These are phyloP conservation scores for Dermolepida albohirtum DNA, from an alignment of 2,888 invertebrate species.

Conservation along the genomic window DNA sequence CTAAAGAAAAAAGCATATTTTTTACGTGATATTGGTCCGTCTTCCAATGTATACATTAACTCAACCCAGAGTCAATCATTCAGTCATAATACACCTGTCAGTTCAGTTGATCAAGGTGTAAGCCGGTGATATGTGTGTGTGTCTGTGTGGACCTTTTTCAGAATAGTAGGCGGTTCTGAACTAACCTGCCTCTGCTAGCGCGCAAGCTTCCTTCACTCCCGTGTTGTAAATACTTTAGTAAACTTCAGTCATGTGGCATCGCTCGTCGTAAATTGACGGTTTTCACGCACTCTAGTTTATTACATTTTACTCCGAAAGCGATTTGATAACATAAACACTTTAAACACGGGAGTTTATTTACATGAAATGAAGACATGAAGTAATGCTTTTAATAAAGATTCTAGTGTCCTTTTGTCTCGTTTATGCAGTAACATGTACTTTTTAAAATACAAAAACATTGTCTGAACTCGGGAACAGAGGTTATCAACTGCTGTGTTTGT, in stretches of 20 bases:
- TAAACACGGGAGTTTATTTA: no score
- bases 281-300: slow-evolving; percentile 7
- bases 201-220: slow-evolving; percentile 31
- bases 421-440: no score
- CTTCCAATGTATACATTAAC: slow-evolving; percentile 1
- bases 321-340: slow-evolving; percentile 28
- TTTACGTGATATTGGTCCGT: not conserved
- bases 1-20: not conserved
- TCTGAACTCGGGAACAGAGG: no score
- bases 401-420: no score
- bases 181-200: slow-evolving; percentile 27
- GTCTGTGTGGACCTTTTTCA: slow-evolving; percentile 27
- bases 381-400: no score
- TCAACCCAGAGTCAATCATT: slow-evolving; percentile 29
- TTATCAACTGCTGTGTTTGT: no score
- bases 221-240: slow-evolving; percentile 32
- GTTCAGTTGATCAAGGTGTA: slow-evolving; percentile 37
- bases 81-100: slow-evolving; percentile 39
- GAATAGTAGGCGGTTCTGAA: slow-evolving; percentile 26
- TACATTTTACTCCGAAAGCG: slow-evolving; percentile 20
- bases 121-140: slow-evolving; percentile 30
- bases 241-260: slow-evolving; percentile 41
- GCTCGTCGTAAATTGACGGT: slow-evolving; percentile 13
- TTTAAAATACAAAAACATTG: no score
- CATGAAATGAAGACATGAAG: no score